Evolutionary conservation across 2,113 vertebrate species (phyloP).

Genomic region (Protobothrops flavoviridis): DNA sequence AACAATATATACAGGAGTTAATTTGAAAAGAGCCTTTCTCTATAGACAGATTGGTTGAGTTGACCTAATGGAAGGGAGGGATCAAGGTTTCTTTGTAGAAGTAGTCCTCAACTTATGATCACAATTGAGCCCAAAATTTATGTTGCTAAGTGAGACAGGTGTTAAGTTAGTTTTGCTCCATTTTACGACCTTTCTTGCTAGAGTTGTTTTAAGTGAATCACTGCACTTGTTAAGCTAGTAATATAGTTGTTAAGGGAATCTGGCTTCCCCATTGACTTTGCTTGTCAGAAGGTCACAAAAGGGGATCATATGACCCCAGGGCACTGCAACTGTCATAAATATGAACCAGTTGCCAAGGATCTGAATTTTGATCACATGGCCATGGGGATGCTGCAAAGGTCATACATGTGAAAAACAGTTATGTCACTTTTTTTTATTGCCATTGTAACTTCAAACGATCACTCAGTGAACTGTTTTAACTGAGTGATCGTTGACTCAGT

Average conservation of each 20-base stretch:
- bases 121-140: neutral
- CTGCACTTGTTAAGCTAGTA: neutral
- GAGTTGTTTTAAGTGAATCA: neutral
- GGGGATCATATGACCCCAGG: neutral
- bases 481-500: too few relatives aligned
- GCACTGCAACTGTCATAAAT: neutral
- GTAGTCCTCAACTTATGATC: neutral
- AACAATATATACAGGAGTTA: neutral
- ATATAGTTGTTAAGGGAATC: neutral
- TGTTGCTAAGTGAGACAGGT: neutral
- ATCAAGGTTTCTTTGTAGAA: neutral
- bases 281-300: neutral
- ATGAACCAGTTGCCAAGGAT: neutral
- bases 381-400: neutral
- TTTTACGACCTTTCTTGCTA: neutral
- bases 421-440: neutral
- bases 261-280: neutral
- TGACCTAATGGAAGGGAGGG: neutral
- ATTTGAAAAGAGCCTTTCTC: neutral
- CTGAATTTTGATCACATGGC: neutral
- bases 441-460: neutral
- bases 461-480: neutral
- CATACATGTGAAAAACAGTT: neutral
- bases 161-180: neutral
- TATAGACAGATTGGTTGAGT: neutral